These are phyloP conservation scores for Antrozous pallidus DNA, from an alignment of 2,797 vertebrate genomes.

Conservation along the genomic window DNA sequence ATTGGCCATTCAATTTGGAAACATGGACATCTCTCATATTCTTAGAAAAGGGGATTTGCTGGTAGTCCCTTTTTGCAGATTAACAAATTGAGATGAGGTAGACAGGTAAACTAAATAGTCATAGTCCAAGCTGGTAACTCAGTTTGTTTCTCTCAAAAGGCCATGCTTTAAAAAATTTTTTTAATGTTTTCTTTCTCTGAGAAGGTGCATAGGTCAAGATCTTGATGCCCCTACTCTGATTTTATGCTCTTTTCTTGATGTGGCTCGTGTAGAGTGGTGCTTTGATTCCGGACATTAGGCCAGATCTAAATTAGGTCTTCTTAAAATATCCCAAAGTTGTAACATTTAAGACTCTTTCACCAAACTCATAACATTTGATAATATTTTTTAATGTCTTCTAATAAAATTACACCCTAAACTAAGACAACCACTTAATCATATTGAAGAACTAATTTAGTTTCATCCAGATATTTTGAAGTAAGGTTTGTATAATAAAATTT, in stretches of 20 bases:
- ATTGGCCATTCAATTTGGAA: neutral
- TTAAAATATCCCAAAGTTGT: neutral
- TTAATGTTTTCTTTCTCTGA: neutral
- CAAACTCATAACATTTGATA: neutral
- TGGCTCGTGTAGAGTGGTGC: neutral
- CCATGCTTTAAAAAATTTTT: neutral
- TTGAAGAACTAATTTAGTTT: conserved; percentile 65
- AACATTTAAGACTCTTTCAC: neutral
- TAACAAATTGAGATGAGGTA: neutral
- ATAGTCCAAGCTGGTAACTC: neutral
- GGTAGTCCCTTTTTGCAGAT: neutral
- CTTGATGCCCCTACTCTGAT: neutral
- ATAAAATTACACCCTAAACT: conserved; percentile 44
- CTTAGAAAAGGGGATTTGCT: neutral
- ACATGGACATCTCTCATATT: neutral
- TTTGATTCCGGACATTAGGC: neutral
- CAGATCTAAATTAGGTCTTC: neutral
- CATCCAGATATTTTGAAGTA: conserved; percentile 54
- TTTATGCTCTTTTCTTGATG: neutral
- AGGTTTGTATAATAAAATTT: conserved; percentile 46
- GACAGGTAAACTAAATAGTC: neutral
- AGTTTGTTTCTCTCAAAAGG: neutral
- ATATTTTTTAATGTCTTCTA: conserved; percentile 38
- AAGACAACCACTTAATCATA: conserved; percentile 49
- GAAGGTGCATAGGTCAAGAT: neutral